A percentile compares a stretch with the other conserved stretches of the same genome.
These are phyloP conservation scores for Nomada fabriciana DNA, from an alignment of 2,888 invertebrate species.

Conservation along the genomic window DNA sequence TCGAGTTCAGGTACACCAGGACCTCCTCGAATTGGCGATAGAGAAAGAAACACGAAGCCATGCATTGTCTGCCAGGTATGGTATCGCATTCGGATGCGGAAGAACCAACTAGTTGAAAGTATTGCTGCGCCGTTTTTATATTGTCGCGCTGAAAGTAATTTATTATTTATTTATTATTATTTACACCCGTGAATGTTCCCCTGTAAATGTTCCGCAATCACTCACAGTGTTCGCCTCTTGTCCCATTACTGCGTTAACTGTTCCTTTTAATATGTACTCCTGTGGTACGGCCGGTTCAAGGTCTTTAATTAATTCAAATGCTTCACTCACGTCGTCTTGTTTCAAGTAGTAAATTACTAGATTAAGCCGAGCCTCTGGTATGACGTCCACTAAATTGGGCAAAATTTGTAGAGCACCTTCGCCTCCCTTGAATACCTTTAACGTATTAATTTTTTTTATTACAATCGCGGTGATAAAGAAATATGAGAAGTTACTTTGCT, in stretches of 20 bases:
- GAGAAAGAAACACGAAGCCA: constrained; percentile 98
- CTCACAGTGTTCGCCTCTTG: constrained; percentile 96
- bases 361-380: constrained; percentile 98
- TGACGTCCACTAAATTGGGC: constrained; percentile 96
- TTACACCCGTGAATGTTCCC: neutral
- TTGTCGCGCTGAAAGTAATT: constrained; percentile 91
- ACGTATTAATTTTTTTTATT: neutral
- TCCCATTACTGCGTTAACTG: constrained; percentile 96
- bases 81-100: constrained; percentile 99
- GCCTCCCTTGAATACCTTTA: constrained; percentile 92
- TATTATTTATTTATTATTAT: neutral
- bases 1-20: constrained; percentile 97
- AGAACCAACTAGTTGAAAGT: constrained; percentile 97
- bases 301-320: constrained; percentile 94
- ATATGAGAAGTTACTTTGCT: neutral
- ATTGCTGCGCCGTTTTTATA: constrained; percentile 97
- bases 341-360: constrained; percentile 97
- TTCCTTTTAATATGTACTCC: constrained; percentile 98
- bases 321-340: constrained; percentile 95
- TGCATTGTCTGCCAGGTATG: constrained; percentile 98
- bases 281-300: constrained; percentile 97
- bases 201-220: neutral
- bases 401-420: constrained; percentile 97
- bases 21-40: constrained; percentile 98
- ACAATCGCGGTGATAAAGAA: neutral